These are phyloP conservation scores for Actinernus sp. DNA, from an alignment of 92 coral and sea anemone species.

Conservation along the genomic window DNA sequence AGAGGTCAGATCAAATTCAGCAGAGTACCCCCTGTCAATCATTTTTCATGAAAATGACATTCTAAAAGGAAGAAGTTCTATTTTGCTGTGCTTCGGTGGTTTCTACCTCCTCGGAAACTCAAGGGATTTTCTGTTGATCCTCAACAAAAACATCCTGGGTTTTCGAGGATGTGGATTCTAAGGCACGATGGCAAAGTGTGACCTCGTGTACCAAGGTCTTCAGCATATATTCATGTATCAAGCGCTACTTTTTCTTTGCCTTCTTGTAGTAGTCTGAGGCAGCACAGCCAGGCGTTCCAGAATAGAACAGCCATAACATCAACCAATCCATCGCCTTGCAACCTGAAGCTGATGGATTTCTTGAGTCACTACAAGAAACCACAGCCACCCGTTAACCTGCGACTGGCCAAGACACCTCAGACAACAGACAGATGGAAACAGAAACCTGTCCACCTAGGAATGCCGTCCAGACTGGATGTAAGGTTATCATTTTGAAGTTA, in stretches of 20 bases:
- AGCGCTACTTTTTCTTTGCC: background rate
- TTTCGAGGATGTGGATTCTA: no score
- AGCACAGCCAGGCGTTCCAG: conserved; percentile 70
- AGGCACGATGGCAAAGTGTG: no score
- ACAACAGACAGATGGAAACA: conserved; percentile 97
- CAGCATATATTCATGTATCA: background rate
- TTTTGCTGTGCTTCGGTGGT: no score
- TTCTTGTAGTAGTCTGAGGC: conserved; percentile 59
- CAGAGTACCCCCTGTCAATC: no score
- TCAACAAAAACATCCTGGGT: no score
- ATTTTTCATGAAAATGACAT: no score
- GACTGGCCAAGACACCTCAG: conserved; percentile 96
- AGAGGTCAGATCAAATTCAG: no score
- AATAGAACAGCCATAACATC: conserved; percentile 68
- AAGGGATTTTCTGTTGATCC: no score
- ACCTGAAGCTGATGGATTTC: conserved; percentile 89
- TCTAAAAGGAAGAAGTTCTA: no score
- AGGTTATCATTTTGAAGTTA: no score
- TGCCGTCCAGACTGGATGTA: conserved; percentile 92
- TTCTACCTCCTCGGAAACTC: no score
- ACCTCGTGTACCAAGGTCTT: no score
- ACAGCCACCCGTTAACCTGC: conserved; percentile 97
- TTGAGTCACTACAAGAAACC: conserved; percentile 95
- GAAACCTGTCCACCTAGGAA: conserved; percentile 69
- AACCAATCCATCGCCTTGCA: conserved; percentile 73